Evolutionary conservation across 2,888 invertebrate genomes (phyloP), one percentile per base, ranked within the genome.

Genomic region (Drosophila diplacantha): DNA sequence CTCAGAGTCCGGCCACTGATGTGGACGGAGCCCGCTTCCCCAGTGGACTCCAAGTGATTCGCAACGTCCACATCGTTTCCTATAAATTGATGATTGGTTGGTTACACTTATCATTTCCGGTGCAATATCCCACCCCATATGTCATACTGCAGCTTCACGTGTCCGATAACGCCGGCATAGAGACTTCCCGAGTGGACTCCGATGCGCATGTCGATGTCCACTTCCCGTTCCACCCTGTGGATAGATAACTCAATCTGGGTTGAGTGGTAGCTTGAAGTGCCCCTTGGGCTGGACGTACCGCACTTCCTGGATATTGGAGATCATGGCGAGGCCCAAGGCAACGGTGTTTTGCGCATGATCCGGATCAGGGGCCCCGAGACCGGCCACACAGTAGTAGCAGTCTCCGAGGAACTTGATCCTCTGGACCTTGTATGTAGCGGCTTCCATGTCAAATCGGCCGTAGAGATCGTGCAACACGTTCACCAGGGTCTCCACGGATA

Each of bases 151-250:
- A 97, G 96, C 88, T 98, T 98, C 70, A 94, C 92, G 7, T 94
- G 92, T 0, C 98, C 98, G 54, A 98, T 92, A 1, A 98, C 92
- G 0, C 98, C 98, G 72, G 97, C 95, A 47, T 96, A 90, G 43
- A 97, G 94, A 80, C 92, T 93, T 0, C 98, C 98, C 4, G 96
- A 94, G 87, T 98, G 98, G 0, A 98, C 93, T 97, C 98, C 98
- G 70, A 98, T 98, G 75, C 98, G 90, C 98, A 98, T 98, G 85
- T 98, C 95, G 52, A 98, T 95, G 78, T 95, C 92, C 35, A 97
- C 90, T 9, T 92, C 91, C n/a, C 94, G 92, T 37, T 93, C 92
- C 73, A 93, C 92, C 61, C 84, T 63, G 52, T 22, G n/a, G 7
- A 1, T 24, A 24, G 24, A 24, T 24, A 24, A 24, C 7, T 24